Evolutionary conservation across 2,888 invertebrate species (phyloP).

Genomic region (Carcina quercana): DNA sequence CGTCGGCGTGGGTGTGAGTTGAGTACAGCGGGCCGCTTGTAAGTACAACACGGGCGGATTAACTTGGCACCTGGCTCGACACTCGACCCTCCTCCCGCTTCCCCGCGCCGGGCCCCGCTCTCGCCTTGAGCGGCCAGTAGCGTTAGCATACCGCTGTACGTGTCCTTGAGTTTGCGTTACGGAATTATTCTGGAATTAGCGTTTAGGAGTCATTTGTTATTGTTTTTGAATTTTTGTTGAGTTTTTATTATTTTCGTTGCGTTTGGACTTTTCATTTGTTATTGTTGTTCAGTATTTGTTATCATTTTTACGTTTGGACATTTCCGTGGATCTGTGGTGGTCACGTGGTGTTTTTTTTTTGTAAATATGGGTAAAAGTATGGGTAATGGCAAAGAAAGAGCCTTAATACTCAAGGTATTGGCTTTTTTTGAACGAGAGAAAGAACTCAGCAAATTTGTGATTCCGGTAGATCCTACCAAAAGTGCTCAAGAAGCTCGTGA

Average conservation of each 20-base stretch:
- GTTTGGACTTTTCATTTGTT: background rate
- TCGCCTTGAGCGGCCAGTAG: slow-evolving; percentile 1
- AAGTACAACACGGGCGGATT: slow-evolving; percentile 3
- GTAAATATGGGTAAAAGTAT: background rate
- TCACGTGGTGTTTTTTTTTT: background rate
- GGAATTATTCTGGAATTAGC: no score
- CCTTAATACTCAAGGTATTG: slow-evolving; percentile 1
- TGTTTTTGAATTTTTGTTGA: no score
- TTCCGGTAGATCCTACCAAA: no score
- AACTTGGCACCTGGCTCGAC: slow-evolving; percentile 2
- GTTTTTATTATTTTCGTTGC: background rate
- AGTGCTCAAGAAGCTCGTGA: no score
- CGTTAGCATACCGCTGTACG: background rate
- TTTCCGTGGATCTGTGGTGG: background rate
- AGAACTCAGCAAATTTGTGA: no score
- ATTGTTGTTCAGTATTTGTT: background rate
- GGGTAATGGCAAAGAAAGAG: background rate
- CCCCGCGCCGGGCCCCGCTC: slow-evolving; percentile 1
- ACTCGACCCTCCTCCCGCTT: slow-evolving; percentile 3
- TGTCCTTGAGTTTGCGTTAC: no score
- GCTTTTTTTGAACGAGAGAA: slow-evolving; percentile 17
- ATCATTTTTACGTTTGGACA: background rate
- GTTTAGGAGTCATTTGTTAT: no score
- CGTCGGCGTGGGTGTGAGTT: no score
- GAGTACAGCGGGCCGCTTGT: no score